phyloP scores from a whole-genome alignment of 2,113 vertebrate species.

The Platysteira castanea region DNA sequence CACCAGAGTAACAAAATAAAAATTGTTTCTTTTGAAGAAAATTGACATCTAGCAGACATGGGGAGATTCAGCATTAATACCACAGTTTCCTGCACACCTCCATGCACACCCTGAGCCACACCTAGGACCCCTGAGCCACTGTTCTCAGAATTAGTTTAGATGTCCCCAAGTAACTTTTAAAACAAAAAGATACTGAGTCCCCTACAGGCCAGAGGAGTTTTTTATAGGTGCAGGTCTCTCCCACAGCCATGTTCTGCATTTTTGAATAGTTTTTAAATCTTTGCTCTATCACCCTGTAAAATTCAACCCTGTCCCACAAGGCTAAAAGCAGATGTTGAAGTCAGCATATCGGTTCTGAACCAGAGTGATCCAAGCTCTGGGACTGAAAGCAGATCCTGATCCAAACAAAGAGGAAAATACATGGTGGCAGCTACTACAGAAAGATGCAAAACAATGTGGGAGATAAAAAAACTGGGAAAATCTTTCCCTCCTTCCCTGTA shows the following conservation, averaged over 20 bases:
- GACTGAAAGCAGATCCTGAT: background rate
- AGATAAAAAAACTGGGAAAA: background rate
- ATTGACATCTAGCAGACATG: background rate
- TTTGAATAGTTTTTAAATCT: background rate
- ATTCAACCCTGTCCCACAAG: background rate
- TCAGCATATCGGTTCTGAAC: background rate
- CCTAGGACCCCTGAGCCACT: background rate
- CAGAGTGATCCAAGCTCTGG: background rate
- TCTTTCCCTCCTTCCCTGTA: background rate
- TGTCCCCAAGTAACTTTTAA: background rate
- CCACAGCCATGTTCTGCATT: background rate
- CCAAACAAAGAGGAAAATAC: background rate
- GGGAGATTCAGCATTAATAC: background rate
- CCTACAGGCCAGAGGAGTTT: background rate
- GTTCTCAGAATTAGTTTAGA: background rate
- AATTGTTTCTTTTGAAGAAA: background rate
- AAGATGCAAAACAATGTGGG: accelerated
- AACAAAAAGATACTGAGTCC: background rate
- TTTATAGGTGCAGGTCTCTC: background rate
- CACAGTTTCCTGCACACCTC: background rate
- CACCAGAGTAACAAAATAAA: background rate
- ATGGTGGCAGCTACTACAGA: background rate
- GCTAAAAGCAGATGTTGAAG: background rate
- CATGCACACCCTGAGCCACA: background rate
- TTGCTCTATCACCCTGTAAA: background rate